A percentile compares a stretch with the other conserved stretches of the same genome.
Evolutionary conservation across 2,797 vertebrate species (phyloP).

Genomic region (Selene dorsalis): DNA sequence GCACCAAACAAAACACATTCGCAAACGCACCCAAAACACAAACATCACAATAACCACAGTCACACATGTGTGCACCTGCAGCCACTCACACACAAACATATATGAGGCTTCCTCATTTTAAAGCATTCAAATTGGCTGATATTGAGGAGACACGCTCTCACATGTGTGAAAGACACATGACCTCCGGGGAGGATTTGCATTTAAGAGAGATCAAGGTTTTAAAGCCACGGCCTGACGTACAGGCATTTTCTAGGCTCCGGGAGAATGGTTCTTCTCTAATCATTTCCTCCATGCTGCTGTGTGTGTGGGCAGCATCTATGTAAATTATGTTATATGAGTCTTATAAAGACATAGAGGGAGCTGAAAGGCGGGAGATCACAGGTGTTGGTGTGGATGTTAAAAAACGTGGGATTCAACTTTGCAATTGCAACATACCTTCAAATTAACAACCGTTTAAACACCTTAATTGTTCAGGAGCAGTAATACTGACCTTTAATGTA

Average conservation of each 20-base stretch:
- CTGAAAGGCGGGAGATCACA: conserved; percentile 24
- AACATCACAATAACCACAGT: conserved; percentile 16
- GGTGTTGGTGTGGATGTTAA: conserved; percentile 8
- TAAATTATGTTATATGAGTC: conserved; percentile 12
- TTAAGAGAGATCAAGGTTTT: conserved; percentile 48
- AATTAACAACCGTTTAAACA: neutral
- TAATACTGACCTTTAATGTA: no score
- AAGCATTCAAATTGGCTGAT: conserved; percentile 24
- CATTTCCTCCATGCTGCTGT: conserved; percentile 43
- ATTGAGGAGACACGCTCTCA: conserved; percentile 35
- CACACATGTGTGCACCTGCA: neutral
- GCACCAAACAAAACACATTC: conserved; percentile 40
- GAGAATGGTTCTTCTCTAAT: conserved; percentile 42
- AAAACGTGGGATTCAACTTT: neutral
- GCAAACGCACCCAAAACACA: neutral
- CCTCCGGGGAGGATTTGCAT: conserved; percentile 66
- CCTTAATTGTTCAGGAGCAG: neutral
- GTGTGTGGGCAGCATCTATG: conserved; percentile 40
- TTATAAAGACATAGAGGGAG: neutral
- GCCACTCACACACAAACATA: neutral
- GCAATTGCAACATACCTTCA: neutral
- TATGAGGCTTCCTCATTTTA: conserved; percentile 5
- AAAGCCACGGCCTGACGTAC: conserved; percentile 36
- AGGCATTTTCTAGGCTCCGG: conserved; percentile 17
- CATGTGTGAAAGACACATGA: conserved; percentile 47